These are phyloP conservation scores for Phalera bucephala DNA, from an alignment of 2,888 invertebrate genomes.

Conservation along the genomic window DNA sequence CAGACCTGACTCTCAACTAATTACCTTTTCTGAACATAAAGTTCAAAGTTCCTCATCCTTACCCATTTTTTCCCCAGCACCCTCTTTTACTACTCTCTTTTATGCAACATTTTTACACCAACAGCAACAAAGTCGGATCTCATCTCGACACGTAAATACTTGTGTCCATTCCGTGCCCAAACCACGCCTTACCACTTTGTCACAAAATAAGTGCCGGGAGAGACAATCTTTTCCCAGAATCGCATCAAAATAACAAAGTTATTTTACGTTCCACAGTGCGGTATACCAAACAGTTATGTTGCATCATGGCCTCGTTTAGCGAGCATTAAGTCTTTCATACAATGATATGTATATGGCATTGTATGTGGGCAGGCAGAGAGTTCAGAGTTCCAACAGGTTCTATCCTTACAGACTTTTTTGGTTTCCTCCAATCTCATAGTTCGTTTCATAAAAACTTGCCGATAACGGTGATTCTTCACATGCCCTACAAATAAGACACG, in stretches of 20 bases:
- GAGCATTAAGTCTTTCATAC: not conserved
- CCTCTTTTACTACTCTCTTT: constrained; percentile 12
- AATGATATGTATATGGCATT: too few species aligned
- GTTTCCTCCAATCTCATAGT: too few species aligned
- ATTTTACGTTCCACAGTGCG: not conserved
- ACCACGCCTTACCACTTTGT: not conserved
- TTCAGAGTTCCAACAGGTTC: too few species aligned
- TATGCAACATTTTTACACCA: constrained; percentile 3
- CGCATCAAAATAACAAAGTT: not conserved
- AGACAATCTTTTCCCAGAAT: not conserved
- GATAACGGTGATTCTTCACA: too few species aligned
- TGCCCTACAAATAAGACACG: too few species aligned
- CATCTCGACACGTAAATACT: not conserved
- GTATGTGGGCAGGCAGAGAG: too few species aligned
- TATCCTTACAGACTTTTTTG: too few species aligned
- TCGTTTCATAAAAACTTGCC: too few species aligned
- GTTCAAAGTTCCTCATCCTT: not conserved
- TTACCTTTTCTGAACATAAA: too few species aligned
- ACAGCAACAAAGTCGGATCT: constrained; percentile 25
- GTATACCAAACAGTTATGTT: not conserved
- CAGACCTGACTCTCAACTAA: too few species aligned
- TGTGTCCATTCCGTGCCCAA: not conserved
- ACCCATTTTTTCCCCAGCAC: constrained; percentile 20
- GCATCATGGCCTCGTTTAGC: not conserved
- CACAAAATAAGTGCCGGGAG: not conserved